These are phyloP conservation scores for Synergus laeviventris DNA, from an alignment of 2,888 invertebrate species.

Conservation along the genomic window DNA sequence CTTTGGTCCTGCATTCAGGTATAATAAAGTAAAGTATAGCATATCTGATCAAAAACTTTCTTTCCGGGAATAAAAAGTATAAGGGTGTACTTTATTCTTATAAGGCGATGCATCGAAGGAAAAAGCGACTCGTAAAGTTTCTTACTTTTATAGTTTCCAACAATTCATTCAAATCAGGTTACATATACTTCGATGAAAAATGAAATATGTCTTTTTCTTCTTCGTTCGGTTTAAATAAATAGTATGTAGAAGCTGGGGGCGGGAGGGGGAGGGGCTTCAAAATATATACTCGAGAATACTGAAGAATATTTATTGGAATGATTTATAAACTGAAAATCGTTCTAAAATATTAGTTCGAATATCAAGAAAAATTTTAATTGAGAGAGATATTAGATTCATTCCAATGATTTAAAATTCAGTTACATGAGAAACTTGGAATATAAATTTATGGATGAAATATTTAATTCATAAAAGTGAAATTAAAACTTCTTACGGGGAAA, in stretches of 20 bases:
- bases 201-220: conserved; percentile 10
- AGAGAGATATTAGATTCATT: background rate
- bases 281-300: too few relatives aligned
- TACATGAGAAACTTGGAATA: background rate
- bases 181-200: conserved; percentile 2
- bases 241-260: too few relatives aligned
- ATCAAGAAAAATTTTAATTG: background rate
- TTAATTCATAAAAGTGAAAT: conserved; percentile 14
- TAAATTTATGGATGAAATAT: background rate
- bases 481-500: conserved; percentile 8
- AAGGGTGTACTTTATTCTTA: conserved; percentile 18
- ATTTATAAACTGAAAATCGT: too few relatives aligned
- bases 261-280: too few relatives aligned
- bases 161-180: conserved; percentile 19
- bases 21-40: background rate
- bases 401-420: background rate
- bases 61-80: conserved; percentile 7
- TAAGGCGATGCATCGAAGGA: conserved; percentile 9
- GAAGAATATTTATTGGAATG: too few relatives aligned
- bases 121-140: conserved; percentile 21
- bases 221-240: too few relatives aligned
- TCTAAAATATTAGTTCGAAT: too few relatives aligned
- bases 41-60: conserved; percentile 2
- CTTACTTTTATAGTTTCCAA: conserved; percentile 14
- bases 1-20: background rate